Percentiles rank a stretch among this genome's conserved stretches.
phyloP scores from a whole-genome alignment of 2,113 vertebrate genomes.

The Alouatta palliata region DNA sequence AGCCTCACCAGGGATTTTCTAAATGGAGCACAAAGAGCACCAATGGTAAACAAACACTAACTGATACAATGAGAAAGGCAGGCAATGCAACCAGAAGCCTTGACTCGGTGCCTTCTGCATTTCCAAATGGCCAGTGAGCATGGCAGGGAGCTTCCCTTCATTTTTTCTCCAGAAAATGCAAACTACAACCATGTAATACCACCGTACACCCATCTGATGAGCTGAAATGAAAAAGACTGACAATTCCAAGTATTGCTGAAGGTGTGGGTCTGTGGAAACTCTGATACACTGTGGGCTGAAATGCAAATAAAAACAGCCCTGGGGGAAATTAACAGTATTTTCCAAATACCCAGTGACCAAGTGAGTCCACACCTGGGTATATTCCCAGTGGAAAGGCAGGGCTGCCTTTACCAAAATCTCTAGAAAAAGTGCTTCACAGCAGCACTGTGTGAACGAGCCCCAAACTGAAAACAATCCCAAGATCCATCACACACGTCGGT shows the following conservation, averaged over 20 bases:
- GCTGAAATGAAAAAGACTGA: no score
- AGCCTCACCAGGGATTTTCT: neutral
- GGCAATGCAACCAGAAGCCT: neutral
- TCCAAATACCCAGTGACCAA: neutral
- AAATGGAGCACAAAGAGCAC: neutral
- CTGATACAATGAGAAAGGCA: neutral
- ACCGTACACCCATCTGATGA: neutral
- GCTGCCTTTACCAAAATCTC: neutral
- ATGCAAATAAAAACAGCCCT: neutral
- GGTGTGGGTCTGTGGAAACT: fast-evolving
- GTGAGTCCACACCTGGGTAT: neutral
- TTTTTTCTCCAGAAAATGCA: neutral
- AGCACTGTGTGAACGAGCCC: no score
- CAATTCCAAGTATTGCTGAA: neutral
- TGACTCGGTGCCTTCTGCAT: no score
- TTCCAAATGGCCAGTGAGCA: no score
- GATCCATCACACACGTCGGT: fast-evolving
- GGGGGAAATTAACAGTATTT: neutral
- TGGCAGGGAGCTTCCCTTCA: neutral
- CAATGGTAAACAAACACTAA: neutral
- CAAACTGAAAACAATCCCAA: neutral
- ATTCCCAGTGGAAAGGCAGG: neutral
- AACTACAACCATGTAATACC: fast-evolving
- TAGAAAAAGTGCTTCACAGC: neutral
- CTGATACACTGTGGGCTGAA: neutral